Base-by-base conservation (phyloP, 2,113 vertebrate genomes). In the Acrocephalus arundinaceus region DNA sequence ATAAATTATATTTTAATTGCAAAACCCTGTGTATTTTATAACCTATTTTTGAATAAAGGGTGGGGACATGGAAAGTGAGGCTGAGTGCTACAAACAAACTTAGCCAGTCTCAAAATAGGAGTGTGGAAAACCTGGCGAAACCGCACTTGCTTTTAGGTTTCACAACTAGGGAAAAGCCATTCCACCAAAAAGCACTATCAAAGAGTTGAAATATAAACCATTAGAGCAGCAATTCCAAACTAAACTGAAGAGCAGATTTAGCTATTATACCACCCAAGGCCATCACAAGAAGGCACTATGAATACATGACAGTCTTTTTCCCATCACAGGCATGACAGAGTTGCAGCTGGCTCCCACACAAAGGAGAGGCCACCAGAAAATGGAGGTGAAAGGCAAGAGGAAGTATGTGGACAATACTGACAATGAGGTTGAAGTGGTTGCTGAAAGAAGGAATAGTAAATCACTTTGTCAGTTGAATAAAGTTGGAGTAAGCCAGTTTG, bases 41-140 rank as follows among this genome's bases (percentile, higher is more conserved):
- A 91, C 22, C 81, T 82, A 35, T 77, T 91, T 65, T 88, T 76
- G 41, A 97, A 96, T 76, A 94, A 46, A 80, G 67, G 31, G 31
- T 41, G 54, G 31, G 31, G 46, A 61, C 6, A 10, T 7, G 25
- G 45, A 83, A 46, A 86, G 55, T 57, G 28, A 76, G 65, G 54
- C 33, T 30, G 37, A 59, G 66, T 25, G 22, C 48, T 92, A 43
- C 62, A 52, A 63, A n/a, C 6, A 37, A 55, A 65, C 20, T 41
- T 17, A 45, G 20, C 33, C 33, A 43, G 35, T 52, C 27, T 76
- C 30, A 37, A 77, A 81, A 81, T 24, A 54, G 7, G 25, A 33
- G 5, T 9, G 3, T 41, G 35, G 37, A 68, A 93, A 93, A 39
- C 43, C 65, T 65, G 58, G 65, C 14, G 73, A 70, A 87, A 54